Evolutionary conservation across 2,113 vertebrate species (phyloP).

Genomic region (Meleagris gallopavo): DNA sequence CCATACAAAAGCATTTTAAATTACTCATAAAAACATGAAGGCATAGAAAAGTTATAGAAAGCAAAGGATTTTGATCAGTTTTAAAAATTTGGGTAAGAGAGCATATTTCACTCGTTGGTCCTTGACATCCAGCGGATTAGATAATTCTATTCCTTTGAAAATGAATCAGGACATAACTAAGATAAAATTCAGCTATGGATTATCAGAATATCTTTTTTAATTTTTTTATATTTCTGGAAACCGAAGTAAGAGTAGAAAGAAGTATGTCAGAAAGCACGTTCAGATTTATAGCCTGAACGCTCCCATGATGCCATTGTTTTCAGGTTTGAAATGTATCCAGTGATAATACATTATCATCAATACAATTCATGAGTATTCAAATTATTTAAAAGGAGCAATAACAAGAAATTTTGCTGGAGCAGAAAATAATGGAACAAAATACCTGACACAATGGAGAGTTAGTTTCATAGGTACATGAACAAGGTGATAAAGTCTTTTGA

Average conservation of each 20-base stretch:
- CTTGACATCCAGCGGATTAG: not conserved
- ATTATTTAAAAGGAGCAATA: not conserved
- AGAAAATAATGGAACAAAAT: not conserved
- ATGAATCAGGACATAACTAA: not conserved
- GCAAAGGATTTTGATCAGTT: not conserved
- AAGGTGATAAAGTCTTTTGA: not conserved
- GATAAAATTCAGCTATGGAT: not conserved
- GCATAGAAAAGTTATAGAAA: not conserved
- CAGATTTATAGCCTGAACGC: not conserved
- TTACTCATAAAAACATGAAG: not conserved
- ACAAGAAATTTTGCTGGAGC: not conserved
- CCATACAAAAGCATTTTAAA: not conserved
- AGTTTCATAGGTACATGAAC: not conserved
- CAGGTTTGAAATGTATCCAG: not conserved
- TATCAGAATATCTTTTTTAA: not conserved
- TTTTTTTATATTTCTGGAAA: not conserved
- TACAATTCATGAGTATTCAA: not conserved
- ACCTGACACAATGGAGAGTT: not conserved
- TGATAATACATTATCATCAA: not conserved
- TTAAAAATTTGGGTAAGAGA: not conserved
- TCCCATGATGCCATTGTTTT: not conserved
- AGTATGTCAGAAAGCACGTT: not conserved
- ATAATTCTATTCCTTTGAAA: not conserved
- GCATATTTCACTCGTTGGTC: not conserved
- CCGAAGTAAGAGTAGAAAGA: not conserved